phyloP scores from a whole-genome alignment of 92 coral and sea anemone species.

The Montipora capitata region DNA sequence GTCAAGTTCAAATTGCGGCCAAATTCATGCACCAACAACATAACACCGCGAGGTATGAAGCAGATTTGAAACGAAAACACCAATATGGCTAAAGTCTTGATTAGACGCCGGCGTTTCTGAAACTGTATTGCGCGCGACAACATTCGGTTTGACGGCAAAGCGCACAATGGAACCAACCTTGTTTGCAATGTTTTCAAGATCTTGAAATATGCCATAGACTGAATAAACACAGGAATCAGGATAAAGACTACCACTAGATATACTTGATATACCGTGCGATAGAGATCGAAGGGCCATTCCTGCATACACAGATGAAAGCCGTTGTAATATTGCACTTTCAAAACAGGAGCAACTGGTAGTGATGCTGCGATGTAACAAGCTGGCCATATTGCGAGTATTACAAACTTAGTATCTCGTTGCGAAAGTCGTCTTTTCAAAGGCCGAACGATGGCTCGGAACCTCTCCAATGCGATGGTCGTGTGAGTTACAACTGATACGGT shows the following conservation, averaged over 20 bases:
- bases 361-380: slow-evolving; percentile 67
- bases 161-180: slow-evolving; percentile 59
- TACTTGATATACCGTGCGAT: slow-evolving; percentile 66
- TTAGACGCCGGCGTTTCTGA: slow-evolving; percentile 71
- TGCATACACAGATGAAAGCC: slow-evolving; percentile 37
- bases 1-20: slow-evolving; percentile 14
- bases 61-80: slow-evolving; percentile 83
- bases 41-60: slow-evolving; percentile 88
- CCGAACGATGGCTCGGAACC: slow-evolving; percentile 80
- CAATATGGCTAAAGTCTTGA: slow-evolving; percentile 79
- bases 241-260: slow-evolving; percentile 77
- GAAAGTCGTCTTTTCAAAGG: slow-evolving; percentile 82
- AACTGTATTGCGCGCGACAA: slow-evolving; percentile 57
- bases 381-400: slow-evolving; percentile 78
- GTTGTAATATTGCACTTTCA: not conserved
- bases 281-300: slow-evolving; percentile 55
- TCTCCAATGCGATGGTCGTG: slow-evolving; percentile 84
- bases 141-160: not conserved
- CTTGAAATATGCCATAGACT: slow-evolving; percentile 80
- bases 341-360: slow-evolving; percentile 59
- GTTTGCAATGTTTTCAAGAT: slow-evolving; percentile 70
- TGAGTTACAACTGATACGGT: slow-evolving; percentile 81
- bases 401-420: slow-evolving; percentile 53
- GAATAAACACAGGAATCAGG: slow-evolving; percentile 74
- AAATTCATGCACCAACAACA: slow-evolving; percentile 74